A percentile compares a stretch with the other conserved stretches of the same genome.
These are phyloP conservation scores for Oscheius sp. DNA, from an alignment of 2,888 invertebrate genomes.

Conservation along the genomic window DNA sequence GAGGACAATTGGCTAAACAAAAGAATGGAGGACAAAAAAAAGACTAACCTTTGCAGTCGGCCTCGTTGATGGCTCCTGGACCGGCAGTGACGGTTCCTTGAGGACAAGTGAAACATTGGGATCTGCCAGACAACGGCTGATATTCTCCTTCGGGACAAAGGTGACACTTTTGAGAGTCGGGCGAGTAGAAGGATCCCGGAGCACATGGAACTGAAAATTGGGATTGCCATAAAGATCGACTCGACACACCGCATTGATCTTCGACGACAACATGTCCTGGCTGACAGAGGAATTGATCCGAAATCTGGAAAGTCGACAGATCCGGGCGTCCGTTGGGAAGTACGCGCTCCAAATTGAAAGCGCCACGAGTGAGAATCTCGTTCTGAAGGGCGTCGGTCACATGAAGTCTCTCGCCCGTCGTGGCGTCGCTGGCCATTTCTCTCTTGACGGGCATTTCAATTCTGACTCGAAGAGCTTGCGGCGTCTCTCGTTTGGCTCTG, in stretches of 20 bases:
- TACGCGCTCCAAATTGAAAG: slow-evolving; percentile 71
- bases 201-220: slow-evolving; percentile 72
- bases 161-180: slow-evolving; percentile 67
- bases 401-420: slow-evolving; percentile 78
- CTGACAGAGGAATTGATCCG: slow-evolving; percentile 91
- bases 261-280: slow-evolving; percentile 92
- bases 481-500: slow-evolving; percentile 23
- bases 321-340: slow-evolving; percentile 91
- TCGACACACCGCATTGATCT: slow-evolving; percentile 84
- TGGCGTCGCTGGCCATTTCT: slow-evolving; percentile 74
- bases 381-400: slow-evolving; percentile 84
- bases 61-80: slow-evolving; percentile 60
- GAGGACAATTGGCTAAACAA: slow-evolving; percentile 65
- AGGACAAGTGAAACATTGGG: slow-evolving; percentile 71
- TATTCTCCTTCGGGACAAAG: slow-evolving; percentile 74
- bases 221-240: background rate
- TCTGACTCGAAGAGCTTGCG: slow-evolving; percentile 38
- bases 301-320: slow-evolving; percentile 86
- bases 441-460: slow-evolving; percentile 59
- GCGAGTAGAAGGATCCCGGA: slow-evolving; percentile 73
- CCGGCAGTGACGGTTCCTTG: slow-evolving; percentile 71
- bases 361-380: slow-evolving; percentile 86
- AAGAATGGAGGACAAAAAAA: background rate
- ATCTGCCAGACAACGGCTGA: slow-evolving; percentile 69
- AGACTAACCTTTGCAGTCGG: slow-evolving; percentile 71